phyloP scores from a whole-genome alignment of 2,797 vertebrate species.

The Enteromius paludinosus region DNA sequence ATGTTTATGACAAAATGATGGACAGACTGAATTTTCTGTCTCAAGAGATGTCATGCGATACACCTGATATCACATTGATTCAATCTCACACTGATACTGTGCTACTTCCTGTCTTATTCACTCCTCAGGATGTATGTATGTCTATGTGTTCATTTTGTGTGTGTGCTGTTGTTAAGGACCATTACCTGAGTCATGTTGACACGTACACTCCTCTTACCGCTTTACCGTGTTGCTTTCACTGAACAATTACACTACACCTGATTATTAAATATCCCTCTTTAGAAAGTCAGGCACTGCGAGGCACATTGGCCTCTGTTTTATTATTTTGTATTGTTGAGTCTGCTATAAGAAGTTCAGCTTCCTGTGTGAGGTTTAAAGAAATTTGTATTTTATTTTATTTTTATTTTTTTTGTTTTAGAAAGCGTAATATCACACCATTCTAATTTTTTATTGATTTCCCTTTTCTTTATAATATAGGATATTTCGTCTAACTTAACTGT shows the following conservation, averaged over 20 bases:
- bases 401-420: background rate
- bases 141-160: conserved; percentile 12
- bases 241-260: conserved; percentile 18
- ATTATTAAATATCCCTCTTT: conserved; percentile 32
- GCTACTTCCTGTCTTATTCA: conserved; percentile 53
- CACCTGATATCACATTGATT: conserved; percentile 28
- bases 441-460: background rate
- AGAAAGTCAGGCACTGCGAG: conserved; percentile 31
- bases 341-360: conserved; percentile 30
- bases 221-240: conserved; percentile 6
- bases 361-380: conserved; percentile 50
- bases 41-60: conserved; percentile 15
- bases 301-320: conserved; percentile 33
- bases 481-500: background rate
- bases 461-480: background rate
- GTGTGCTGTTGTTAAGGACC: conserved; percentile 1
- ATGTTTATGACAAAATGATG: background rate
- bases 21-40: conserved; percentile 16
- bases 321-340: conserved; percentile 10
- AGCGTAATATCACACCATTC: background rate
- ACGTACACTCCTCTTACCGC: background rate
- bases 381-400: background rate
- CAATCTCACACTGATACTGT: conserved; percentile 36
- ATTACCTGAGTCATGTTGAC: conserved; percentile 37
- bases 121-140: background rate